Conservation (phyloP, 1,140 invertebrate genomes). For the Leptonema lineaticorne region DNA sequence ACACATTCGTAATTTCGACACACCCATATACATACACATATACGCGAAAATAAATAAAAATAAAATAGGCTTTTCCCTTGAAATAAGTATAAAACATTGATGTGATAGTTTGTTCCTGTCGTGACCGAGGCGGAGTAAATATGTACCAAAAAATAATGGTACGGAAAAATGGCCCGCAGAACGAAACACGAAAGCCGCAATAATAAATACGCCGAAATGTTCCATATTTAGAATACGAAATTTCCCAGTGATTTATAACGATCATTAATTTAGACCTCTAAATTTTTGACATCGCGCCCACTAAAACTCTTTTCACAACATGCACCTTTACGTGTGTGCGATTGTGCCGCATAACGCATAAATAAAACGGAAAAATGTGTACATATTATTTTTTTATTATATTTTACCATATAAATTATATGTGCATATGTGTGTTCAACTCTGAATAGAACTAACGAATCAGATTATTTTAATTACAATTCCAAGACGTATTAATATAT, state of each 20-base stretch:
- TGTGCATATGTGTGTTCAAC: too few species aligned
- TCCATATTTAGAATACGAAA: constrained; percentile 22
- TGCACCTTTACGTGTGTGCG: too few species aligned
- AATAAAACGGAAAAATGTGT: constrained; percentile 5
- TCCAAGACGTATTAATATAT: constrained; percentile 26
- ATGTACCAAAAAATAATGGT: not conserved
- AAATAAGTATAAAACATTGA: not conserved
- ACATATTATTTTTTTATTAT: too few species aligned
- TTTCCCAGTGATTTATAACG: constrained; percentile 26
- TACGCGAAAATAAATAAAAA: too few species aligned
- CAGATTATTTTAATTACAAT: constrained; percentile 24
- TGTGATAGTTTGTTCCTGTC: constrained; percentile 17
- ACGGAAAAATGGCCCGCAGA: not conserved
- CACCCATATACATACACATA: too few species aligned
- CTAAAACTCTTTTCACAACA: too few species aligned
- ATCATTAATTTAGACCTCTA: constrained; percentile 33
- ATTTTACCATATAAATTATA: too few species aligned
- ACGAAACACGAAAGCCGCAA: constrained; percentile 7
- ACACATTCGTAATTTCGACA: too few species aligned
- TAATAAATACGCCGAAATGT: constrained; percentile 21
- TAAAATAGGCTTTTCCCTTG: too few species aligned
- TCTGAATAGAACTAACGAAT: too few species aligned
- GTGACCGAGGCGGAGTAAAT: constrained; percentile 4
- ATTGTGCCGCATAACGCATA: too few species aligned
- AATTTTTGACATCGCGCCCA: constrained; percentile 28